phyloP scores from a whole-genome alignment of 2,797 vertebrate genomes.

The Chloroceryle inda region DNA sequence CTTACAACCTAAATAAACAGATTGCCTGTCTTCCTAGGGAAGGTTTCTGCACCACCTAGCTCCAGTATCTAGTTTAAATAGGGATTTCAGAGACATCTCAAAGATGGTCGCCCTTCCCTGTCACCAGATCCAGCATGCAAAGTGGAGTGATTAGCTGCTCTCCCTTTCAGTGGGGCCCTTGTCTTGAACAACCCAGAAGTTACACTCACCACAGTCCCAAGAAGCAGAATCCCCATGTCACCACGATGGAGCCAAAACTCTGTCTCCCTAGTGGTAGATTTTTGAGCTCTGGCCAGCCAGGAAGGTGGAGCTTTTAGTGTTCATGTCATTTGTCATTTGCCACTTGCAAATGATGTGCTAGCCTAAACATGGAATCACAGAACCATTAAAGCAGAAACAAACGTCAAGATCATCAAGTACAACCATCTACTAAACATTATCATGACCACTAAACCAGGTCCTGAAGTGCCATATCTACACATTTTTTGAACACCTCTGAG shows the following conservation, averaged over 20 bases:
- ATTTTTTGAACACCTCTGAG: no score
- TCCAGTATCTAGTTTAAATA: not conserved
- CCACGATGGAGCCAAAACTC: not conserved
- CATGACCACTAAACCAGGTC: no score
- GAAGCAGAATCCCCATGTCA: not conserved
- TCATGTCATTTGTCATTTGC: not conserved
- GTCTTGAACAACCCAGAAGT: not conserved
- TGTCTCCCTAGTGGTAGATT: not conserved
- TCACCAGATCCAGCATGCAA: rapidly evolving
- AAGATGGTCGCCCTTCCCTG: not conserved
- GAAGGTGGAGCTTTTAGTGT: not conserved
- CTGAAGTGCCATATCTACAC: no score
- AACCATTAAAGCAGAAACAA: no score
- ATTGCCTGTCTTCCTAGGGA: not conserved
- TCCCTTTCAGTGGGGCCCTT: not conserved
- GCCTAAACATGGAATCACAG: not conserved
- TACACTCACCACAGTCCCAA: not conserved
- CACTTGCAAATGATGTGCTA: not conserved
- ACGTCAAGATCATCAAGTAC: no score
- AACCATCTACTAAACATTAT: no score
- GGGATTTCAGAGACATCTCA: not conserved
- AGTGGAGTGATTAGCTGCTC: rapidly evolving
- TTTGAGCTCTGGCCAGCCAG: not conserved
- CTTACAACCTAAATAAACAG: not conserved
- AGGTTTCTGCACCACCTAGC: not conserved